Base-by-base conservation (phyloP, 2,888 invertebrate species). In the Dorcus hopei region DNA sequence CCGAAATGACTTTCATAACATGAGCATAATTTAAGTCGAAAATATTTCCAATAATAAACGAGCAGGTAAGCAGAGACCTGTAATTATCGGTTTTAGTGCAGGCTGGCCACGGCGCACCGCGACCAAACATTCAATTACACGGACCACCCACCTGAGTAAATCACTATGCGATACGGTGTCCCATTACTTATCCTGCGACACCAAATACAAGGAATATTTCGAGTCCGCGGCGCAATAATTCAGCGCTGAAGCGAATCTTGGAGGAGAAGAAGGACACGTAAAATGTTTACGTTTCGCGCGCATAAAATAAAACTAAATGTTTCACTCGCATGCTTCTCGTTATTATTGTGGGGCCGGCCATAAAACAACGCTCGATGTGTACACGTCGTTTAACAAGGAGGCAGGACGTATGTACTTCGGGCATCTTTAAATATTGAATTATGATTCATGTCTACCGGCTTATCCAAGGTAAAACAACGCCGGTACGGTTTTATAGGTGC, bases 71-170 rank as follows among this genome's bases (percentile, higher is more conserved):
- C 69, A 70, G 66, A 69, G 70, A 74, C 74, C 75, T 69, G 72
- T 74, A 74, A 75, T 75, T 75, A 74, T 74, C 73, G 67, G 65
- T 68, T 74, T 75, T 74, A 72, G 71, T 74, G 69, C 67, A 59
- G 70, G 61, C 62, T 65, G 64, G 63, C 65, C 53, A 65, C 48
- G 68, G 68, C 62, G 61, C 66, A 67, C 68, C 69, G 70, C 71
- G 72, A 73, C 71, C 72, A 71, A 74, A 74, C 74, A 74, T 75
- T 75, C 74, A 74, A 74, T 75, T 74, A 74, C 71, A 67, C 66
- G 69, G 75, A 75, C 75, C 75, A 75, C 75, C 75, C 75, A 75
- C 71, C 70, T 69, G 69, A 73, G 71, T 74, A 74, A 74, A 75
- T 74, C 74, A 75, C 73, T 70, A 64, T 62, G 70, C 65, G 62